Conservation (phyloP, 2,888 invertebrate species). For the Polia nebulosa region DNA sequence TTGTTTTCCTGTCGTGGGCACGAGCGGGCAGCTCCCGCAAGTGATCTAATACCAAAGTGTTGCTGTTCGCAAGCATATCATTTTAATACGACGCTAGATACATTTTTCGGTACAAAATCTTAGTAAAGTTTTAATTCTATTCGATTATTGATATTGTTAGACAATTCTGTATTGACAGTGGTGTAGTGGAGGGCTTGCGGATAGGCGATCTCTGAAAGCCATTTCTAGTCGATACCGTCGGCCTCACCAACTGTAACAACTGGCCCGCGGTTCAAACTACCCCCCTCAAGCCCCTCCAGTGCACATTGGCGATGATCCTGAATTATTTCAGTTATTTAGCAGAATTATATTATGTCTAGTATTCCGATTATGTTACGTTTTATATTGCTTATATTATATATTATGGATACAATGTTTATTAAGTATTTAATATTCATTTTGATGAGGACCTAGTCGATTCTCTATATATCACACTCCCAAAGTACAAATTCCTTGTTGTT, state of each 20-base stretch:
- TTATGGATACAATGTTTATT: conserved; percentile 90
- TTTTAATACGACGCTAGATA: conserved; percentile 88
- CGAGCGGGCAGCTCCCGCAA: conserved; percentile 79
- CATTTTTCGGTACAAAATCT: conserved; percentile 88
- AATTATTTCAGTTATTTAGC: conserved; percentile 90
- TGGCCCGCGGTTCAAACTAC: conserved; percentile 60
- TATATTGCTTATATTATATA: conserved; percentile 91
- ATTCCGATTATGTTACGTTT: conserved; percentile 91
- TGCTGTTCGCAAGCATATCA: conserved; percentile 90
- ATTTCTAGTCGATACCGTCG: conserved; percentile 83
- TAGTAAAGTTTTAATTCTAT: conserved; percentile 88
- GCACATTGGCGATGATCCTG: conserved; percentile 81
- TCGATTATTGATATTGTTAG: conserved; percentile 88
- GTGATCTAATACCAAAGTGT: conserved; percentile 88
- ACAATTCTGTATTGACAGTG: conserved; percentile 84
- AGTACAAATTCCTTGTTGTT: conserved; percentile 92
- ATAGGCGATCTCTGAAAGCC: conserved; percentile 67
- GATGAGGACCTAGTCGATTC: conserved; percentile 91
- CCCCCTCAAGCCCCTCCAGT: conserved; percentile 69
- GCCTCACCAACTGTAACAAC: conserved; percentile 68
- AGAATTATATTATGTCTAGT: conserved; percentile 90
- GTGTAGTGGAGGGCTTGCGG: conserved; percentile 77
- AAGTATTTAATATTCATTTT: conserved; percentile 90
- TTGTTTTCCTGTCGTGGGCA: conserved; percentile 77
- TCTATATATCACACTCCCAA: conserved; percentile 91